Evolutionary conservation across 2,113 vertebrate genomes (phyloP).

Genomic region (Halichoeres trimaculatus): DNA sequence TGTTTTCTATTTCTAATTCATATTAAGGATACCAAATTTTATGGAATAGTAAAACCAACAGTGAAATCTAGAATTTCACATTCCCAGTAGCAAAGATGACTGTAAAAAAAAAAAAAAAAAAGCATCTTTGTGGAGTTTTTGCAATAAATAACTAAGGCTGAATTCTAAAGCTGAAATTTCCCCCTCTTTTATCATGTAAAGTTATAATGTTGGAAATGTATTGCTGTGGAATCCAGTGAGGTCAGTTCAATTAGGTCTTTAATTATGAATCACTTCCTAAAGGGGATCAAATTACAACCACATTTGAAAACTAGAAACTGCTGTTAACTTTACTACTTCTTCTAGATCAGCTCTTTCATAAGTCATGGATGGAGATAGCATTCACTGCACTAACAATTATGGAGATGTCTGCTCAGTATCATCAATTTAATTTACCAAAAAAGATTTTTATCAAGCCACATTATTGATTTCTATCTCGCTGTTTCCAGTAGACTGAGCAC

Average conservation of each 20-base stretch:
- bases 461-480: conserved; percentile 20
- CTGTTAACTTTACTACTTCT: background rate
- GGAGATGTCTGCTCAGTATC: conserved; percentile 2
- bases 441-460: conserved; percentile 12
- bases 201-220: background rate
- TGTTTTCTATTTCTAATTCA: too few relatives aligned
- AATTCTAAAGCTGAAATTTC: background rate
- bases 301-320: background rate
- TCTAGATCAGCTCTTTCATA: background rate
- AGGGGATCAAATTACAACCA: background rate
- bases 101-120: too few relatives aligned
- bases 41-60: background rate
- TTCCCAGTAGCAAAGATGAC: too few relatives aligned
- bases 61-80: background rate
- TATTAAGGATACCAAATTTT: too few relatives aligned
- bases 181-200: background rate
- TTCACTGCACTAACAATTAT: background rate
- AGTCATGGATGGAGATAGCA: background rate
- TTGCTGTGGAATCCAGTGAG: too few relatives aligned
- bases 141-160: background rate
- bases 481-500: conserved; percentile 1
- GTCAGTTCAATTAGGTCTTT: too few relatives aligned
- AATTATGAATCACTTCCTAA: too few relatives aligned
- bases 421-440: conserved; percentile 1
- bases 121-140: background rate